Evolutionary conservation across 2,113 vertebrate genomes (phyloP).

Genomic region (Tragelaphus imberbis): DNA sequence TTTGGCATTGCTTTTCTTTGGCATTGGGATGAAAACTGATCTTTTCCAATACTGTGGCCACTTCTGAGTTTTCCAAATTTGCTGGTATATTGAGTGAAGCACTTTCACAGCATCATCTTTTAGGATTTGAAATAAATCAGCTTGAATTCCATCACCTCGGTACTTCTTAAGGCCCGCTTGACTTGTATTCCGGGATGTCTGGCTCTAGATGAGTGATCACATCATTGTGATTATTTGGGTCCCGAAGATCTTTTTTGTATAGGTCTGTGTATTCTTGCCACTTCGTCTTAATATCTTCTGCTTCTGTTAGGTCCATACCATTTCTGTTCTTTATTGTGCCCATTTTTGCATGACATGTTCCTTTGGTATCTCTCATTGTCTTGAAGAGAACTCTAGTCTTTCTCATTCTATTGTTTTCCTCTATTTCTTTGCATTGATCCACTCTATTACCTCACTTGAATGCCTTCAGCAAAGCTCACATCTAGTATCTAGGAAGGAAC

Average conservation of each 20-base stretch:
- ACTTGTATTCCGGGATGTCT: not conserved
- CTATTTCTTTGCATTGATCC: not conserved
- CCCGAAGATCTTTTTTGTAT: not conserved
- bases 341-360: not conserved
- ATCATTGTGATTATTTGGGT: not conserved
- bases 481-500: not conserved
- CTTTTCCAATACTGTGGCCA: not conserved
- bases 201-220: not conserved
- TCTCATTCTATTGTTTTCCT: not conserved
- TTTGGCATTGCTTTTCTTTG: not conserved
- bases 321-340: not conserved
- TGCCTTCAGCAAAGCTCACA: not conserved
- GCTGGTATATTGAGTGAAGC: not conserved
- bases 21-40: not conserved
- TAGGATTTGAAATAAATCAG: not conserved
- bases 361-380: not conserved
- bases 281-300: not conserved
- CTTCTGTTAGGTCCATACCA: not conserved
- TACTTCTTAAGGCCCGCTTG: not conserved
- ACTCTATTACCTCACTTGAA: not conserved
- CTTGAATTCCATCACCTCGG: not conserved
- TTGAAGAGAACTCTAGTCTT: not conserved
- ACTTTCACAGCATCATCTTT: not conserved
- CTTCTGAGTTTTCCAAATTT: not conserved
- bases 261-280: not conserved